Evolutionary conservation across 2,888 invertebrate genomes (phyloP).

Genomic region (Cataglyphis rosenhaueri): DNA sequence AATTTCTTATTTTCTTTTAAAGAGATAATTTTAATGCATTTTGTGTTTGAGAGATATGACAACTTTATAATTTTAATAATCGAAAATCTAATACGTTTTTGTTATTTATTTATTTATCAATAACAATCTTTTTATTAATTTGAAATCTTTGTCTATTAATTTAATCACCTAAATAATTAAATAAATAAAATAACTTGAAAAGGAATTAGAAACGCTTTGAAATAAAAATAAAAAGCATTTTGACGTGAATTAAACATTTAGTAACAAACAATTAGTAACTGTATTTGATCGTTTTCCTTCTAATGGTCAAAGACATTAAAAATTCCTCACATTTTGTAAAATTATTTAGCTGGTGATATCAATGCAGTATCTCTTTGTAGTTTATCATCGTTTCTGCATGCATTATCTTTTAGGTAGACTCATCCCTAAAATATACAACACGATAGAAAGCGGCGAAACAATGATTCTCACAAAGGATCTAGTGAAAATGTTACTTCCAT

Average conservation of each 20-base stretch:
- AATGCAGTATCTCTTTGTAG: slow-evolving; percentile 2
- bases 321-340: slow-evolving; percentile 66
- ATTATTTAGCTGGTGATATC: slow-evolving; percentile 61
- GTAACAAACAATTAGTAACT: slow-evolving; percentile 49
- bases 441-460: slow-evolving; percentile 43
- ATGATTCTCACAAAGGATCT: slow-evolving; percentile 38
- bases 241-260: slow-evolving; percentile 40
- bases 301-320: slow-evolving; percentile 66
- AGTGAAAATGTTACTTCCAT: not conserved
- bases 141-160: not conserved
- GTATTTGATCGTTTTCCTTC: slow-evolving; percentile 40
- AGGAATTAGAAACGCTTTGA: not conserved
- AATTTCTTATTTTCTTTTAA: no score
- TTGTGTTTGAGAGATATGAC: not conserved
- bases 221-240: slow-evolving; percentile 57
- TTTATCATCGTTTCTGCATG: slow-evolving; percentile 67
- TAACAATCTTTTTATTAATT: not conserved
- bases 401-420: slow-evolving; percentile 67
- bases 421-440: slow-evolving; percentile 66
- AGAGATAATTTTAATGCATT: not conserved
- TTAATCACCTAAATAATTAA: no score
- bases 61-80: not conserved
- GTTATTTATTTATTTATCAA: not conserved
- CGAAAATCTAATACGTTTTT: not conserved
- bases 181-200: no score